Conservation (phyloP, 2,888 invertebrate species). For the Drosophila nr. perissopoda region DNA sequence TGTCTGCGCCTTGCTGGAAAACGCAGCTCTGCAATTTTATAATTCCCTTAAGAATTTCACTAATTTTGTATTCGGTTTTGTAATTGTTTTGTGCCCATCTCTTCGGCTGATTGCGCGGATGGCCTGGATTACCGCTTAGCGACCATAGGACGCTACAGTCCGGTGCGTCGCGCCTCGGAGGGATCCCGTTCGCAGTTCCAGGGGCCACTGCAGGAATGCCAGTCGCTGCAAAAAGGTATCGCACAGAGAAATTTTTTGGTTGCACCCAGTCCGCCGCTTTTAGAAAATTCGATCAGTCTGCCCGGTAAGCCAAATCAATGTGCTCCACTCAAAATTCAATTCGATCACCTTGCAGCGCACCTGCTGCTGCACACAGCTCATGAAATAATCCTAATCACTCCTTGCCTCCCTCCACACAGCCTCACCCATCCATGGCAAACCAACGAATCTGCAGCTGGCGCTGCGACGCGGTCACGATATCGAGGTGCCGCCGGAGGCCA, state of each 20-base stretch:
- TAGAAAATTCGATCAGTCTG: conserved; percentile 85
- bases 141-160: conserved; percentile 90
- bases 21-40: not conserved
- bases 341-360: not conserved
- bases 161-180: conserved; percentile 95
- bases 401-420: conserved; percentile 81
- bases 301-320: conserved; percentile 81
- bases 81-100: not conserved
- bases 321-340: not conserved
- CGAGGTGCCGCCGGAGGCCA: conserved; percentile 85
- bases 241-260: conserved; percentile 84
- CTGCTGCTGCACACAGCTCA: not conserved
- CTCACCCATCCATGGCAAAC: conserved; percentile 87
- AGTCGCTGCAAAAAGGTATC: conserved; percentile 88
- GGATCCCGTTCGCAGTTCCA: conserved; percentile 87
- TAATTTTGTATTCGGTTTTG: conserved; percentile 20
- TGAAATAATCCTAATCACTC: not conserved
- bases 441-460: conserved; percentile 72
- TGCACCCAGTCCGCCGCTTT: conserved; percentile 85
- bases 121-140: conserved; percentile 51
- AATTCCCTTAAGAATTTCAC: conserved; percentile 4
- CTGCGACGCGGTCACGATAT: conserved; percentile 82
- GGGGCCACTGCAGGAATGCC: conserved; percentile 91
- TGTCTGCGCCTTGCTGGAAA: not conserved
- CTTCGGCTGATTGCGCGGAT: conserved; percentile 9